Base-by-base conservation (phyloP, 92 coral and sea anemone species). In the Anthopleura xanthogrammica region DNA sequence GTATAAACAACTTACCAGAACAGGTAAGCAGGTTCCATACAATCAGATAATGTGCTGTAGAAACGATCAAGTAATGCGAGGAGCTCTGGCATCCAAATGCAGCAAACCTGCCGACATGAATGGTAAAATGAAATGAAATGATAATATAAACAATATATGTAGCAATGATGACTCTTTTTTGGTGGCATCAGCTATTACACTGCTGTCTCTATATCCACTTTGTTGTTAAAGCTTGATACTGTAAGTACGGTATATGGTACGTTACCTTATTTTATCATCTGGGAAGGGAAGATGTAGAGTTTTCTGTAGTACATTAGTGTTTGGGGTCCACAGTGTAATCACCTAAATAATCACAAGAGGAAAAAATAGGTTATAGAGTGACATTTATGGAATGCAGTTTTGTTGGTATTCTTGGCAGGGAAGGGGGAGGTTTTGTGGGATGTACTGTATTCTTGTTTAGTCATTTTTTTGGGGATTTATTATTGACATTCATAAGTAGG, bases 311-410 rank as follows among this genome's bases (percentile, higher is more conserved):
- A 95, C 96, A 86, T 92, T 96, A 54, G 94, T 85, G 41, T 76
- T 85, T 22, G 99, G 99, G 42, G 87, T 89, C 99, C 99, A 96
- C 40, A 96, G 68, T 19, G 99, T 96, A 20, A 96, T 79, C 60
- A 87, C 89, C 99, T 96, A 68, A 42, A 85, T 83, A 36, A 46
- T 52, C 71, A n/a, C 6, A 5, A 58, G 13, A 14, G 29, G 12
- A 62, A 20, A 62, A 4, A 62, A 20, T 62, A 12, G 64, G 4
- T 58, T 19, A 1, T 19, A 58, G 8, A 62, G 70, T 54, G 2
- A 14, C 7, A 54, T 54, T 6, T 54, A 13, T 46, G 50, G 9
- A 46, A 5, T 46, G 50, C 9, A 9, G 50, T 46, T 46, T 29
- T 46, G 50, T 43, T 43, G 50, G 50, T 46, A 9, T 46, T 0